A percentile compares a stretch with the other conserved stretches of the same genome.
These are phyloP conservation scores for Ciona savignyi DNA, from an alignment of 23 tunicate species.

Conservation along the genomic window DNA sequence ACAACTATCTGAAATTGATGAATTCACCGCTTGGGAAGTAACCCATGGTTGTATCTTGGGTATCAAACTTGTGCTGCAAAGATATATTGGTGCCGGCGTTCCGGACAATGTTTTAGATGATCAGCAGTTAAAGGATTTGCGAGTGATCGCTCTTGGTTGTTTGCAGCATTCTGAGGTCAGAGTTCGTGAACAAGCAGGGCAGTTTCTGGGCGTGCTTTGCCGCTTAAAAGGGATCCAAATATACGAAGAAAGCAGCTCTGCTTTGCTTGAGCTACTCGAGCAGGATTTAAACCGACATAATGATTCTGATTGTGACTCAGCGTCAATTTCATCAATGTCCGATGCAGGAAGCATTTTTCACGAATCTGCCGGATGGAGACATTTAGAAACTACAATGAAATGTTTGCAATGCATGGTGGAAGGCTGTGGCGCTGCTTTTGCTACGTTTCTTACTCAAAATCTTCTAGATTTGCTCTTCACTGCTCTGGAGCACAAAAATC, in stretches of 20 bases:
- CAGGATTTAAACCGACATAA: no score
- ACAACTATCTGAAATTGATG: neutral
- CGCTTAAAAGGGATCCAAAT: slow-evolving; percentile 15
- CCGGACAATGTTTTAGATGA: neutral
- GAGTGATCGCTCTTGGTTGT: slow-evolving; percentile 8
- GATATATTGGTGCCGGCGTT: neutral
- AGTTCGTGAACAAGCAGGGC: slow-evolving; percentile 61
- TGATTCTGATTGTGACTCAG: slow-evolving; percentile 18
- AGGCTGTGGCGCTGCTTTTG: slow-evolving; percentile 68
- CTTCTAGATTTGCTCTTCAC: slow-evolving; percentile 60
- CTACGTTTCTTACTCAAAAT: slow-evolving; percentile 49
- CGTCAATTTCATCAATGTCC: neutral
- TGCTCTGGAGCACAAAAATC: slow-evolving; percentile 58
- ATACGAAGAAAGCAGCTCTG: slow-evolving; percentile 2
- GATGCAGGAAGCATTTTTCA: slow-evolving; percentile 63
- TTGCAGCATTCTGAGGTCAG: slow-evolving; percentile 64
- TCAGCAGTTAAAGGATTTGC: slow-evolving; percentile 5
- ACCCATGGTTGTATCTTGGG: slow-evolving; percentile 78
- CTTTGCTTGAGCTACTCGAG: slow-evolving; percentile 17
- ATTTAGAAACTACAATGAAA: slow-evolving; percentile 93
- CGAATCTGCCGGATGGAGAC: slow-evolving; percentile 96
- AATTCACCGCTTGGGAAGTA: slow-evolving; percentile 25
- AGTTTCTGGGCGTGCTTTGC: slow-evolving; percentile 55
- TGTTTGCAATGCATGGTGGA: slow-evolving; percentile 74
- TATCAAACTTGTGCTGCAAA: slow-evolving; percentile 41